Evolutionary conservation across 92 coral and sea anemone species (phyloP).

Genomic region (Bergia sp.): DNA sequence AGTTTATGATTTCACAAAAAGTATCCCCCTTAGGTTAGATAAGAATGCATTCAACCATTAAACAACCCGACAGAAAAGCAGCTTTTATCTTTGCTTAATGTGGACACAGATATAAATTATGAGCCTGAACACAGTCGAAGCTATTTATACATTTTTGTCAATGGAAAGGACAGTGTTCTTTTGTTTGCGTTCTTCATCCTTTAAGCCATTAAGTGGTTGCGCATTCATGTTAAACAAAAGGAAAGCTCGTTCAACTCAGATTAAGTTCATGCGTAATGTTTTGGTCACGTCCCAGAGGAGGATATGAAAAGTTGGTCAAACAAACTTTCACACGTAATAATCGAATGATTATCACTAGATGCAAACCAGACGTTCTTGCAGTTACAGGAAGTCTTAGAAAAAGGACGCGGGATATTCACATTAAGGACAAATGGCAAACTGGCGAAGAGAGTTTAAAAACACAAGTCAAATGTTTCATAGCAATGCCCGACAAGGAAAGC

Average conservation of each 20-base stretch:
- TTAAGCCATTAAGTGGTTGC: neutral
- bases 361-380: neutral
- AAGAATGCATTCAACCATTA: neutral
- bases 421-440: neutral
- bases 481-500: conserved; percentile 11
- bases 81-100: neutral
- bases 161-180: neutral
- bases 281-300: neutral
- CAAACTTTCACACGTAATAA: neutral
- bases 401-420: neutral
- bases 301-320: neutral
- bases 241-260: neutral
- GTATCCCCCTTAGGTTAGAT: too few relatives aligned
- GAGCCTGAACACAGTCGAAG: neutral
- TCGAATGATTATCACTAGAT: neutral
- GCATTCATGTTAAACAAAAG: neutral
- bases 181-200: neutral
- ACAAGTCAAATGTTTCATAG: neutral
- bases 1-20: too few relatives aligned
- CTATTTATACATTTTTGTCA: neutral
- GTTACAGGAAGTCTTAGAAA: neutral
- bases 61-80: neutral
- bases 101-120: neutral
- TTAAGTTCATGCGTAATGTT: neutral
- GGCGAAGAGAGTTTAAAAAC: neutral